Base-by-base conservation (phyloP, 2,888 invertebrate genomes). In the Thymelicus sylvestris region DNA sequence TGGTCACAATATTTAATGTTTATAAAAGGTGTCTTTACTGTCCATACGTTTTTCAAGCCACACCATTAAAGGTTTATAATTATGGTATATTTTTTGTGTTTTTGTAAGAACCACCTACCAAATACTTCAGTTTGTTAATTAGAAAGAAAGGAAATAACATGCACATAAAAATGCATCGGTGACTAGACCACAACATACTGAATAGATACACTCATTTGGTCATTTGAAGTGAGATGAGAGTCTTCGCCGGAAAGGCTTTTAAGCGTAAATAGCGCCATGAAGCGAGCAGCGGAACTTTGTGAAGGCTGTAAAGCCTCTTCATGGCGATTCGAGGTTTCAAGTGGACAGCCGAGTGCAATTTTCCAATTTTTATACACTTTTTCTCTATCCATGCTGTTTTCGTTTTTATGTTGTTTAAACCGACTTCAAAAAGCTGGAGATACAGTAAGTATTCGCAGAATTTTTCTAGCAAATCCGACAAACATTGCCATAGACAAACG, bases 181-280 rank as follows among this genome's bases (percentile, higher is more conserved):
- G 15, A 52, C 7, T 15, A 52, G 38, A 38, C 57, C 57, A 12
- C 57, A 52, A 67, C 41, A 61, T 67, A 64, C 50, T 63, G 64
- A 39, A 50, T 13, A 64, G 50, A 38, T 39, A 31, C 50, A 64
- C 39, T 50, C 13, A 64, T 50, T 52, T 48, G 31, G 63, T 63
- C 31, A 52, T 64, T 39, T 38, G 52, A 65, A 52, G 65, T 65
- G 65, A 55, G 65, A n/a, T n/a, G n/a, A 65, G 65, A 52, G 12
- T 15, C 41, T 41, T 41, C 64, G 19, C 55, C 39, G 65, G 39
- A 63, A 52, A 65, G 65, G 65, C 55, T 65, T 65, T 65, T 55
- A 65, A 50, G 55, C 52, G 65, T 65, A 65, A 52, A 64, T 64
- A 50, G 50, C 50, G 31, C 50, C 64, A 64, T 64, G 64, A 64